Base-by-base conservation (phyloP, 1,140 invertebrate species). In the Calliopsis andreniformis region DNA sequence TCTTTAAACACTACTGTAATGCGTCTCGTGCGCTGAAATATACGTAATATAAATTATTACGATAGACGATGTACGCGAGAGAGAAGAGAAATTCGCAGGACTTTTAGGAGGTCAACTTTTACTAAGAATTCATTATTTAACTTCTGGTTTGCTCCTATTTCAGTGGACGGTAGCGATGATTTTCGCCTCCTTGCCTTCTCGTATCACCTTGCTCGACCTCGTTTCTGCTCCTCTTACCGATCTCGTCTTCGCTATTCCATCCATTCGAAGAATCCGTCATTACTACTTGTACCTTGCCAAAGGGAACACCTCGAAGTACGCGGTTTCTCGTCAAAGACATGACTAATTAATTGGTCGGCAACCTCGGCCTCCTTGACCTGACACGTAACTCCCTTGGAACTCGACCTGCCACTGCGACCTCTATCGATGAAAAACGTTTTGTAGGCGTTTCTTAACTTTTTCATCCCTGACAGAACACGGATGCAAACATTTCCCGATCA, bases 261-360 rank as follows among this genome's bases (percentile, higher is more conserved):
- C 47, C 4, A 10, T 43, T 35, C 35, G 49, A 66, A 47, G 20
- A 6, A 56, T n/a, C 58, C 42, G 63, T 75, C 67, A 75, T 75
- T 75, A 75, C 63, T 67, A 67, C 71, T 67, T 35, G 62, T 67
- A 67, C 56, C 71, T 51, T 49, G 35, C 39, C 51, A 75, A 75
- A 56, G 51, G 51, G 42, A 58, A 75, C 71, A 67, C 51, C 61
- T 56, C 23, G 30, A 56, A 75, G 28, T 45, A 67, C 42, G 51
- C 25, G 71, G 25, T 56, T 75, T 42, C 42, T 67, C 63, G 62
- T 75, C 71, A 67, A 75, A 67, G 71, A 75, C 67, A 75, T 67
- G 49, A 47, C 39, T 75, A 75, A 75, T 75, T 75, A 75, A 75
- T 75, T 66, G 71, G 62, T 30, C 63, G 51, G 63, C 63, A 67